A percentile compares a stretch with the other conserved stretches of the same genome.
Evolutionary conservation across 2,888 invertebrate species (phyloP).

Genomic region (Cosmopolites sordidus): DNA sequence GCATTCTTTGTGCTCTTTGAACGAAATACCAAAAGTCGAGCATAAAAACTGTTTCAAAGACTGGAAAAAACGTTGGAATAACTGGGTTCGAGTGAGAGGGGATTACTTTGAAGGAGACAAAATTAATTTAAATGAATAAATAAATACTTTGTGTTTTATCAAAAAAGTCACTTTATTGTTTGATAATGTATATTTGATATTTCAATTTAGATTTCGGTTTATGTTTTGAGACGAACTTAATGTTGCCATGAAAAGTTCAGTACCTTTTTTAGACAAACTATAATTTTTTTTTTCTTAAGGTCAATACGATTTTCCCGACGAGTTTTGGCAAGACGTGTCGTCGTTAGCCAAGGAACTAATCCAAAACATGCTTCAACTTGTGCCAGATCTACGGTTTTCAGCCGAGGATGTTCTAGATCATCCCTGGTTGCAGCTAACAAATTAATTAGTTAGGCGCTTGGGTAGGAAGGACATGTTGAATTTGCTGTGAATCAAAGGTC

Average conservation of each 20-base stretch:
- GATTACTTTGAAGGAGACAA: too few relatives aligned
- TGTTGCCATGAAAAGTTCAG: background rate
- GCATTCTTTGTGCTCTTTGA: too few relatives aligned
- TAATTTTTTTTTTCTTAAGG: constrained; percentile 12
- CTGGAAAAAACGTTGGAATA: too few relatives aligned
- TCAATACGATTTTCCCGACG: constrained; percentile 90
- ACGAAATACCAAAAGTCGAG: too few relatives aligned
- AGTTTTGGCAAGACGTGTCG: constrained; percentile 92
- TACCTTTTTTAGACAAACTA: background rate
- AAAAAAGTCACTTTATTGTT: too few relatives aligned
- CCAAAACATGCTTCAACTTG: constrained; percentile 84
- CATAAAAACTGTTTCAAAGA: too few relatives aligned
- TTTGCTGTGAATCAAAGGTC: constrained; percentile 1
- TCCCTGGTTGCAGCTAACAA: constrained; percentile 60
- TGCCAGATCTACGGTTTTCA: constrained; percentile 82
- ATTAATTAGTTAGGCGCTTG: background rate
- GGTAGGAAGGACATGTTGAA: background rate
- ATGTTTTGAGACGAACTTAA: too few relatives aligned
- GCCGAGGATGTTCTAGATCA: constrained; percentile 92
- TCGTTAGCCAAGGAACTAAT: constrained; percentile 87
- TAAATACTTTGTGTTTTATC: too few relatives aligned
- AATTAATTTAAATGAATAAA: too few relatives aligned
- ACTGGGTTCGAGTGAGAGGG: too few relatives aligned
- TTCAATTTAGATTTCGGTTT: too few relatives aligned
- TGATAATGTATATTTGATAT: too few relatives aligned